phyloP scores from a whole-genome alignment of 2,797 vertebrate species.

The Discoglossus pictus region DNA sequence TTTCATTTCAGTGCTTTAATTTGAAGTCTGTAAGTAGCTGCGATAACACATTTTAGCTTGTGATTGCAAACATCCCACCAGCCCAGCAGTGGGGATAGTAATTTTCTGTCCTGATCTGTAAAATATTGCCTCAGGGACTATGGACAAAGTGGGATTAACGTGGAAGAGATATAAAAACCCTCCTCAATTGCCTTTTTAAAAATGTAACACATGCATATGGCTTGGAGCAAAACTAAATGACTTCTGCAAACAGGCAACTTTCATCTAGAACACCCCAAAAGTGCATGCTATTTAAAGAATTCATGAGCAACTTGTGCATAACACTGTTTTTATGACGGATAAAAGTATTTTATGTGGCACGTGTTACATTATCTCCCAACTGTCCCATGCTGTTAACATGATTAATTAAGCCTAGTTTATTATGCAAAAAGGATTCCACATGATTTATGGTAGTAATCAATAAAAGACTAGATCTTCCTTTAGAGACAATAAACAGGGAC shows the following conservation, averaged over 20 bases:
- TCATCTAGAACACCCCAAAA: not conserved
- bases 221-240: not conserved
- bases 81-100: not conserved
- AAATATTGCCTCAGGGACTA: constrained; percentile 34
- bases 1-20: constrained; percentile 4
- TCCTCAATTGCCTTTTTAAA: constrained; percentile 33
- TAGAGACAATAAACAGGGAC: no score
- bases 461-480: no score
- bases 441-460: no score
- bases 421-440: no score
- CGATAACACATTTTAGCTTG: constrained; percentile 8
- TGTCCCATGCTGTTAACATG: not conserved
- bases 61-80: not conserved
- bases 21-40: not conserved
- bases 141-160: constrained; percentile 4
- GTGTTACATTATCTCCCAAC: not conserved
- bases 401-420: not conserved
- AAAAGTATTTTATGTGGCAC: not conserved
- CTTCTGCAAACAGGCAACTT: not conserved
- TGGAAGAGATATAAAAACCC: constrained; percentile 18
- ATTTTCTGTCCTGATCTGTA: not conserved
- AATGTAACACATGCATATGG: not conserved
- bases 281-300: not conserved
- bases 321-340: no score
- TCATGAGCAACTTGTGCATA: no score